Base-by-base conservation (phyloP, 2,113 vertebrate species). In the Triplophysa dalaica region DNA sequence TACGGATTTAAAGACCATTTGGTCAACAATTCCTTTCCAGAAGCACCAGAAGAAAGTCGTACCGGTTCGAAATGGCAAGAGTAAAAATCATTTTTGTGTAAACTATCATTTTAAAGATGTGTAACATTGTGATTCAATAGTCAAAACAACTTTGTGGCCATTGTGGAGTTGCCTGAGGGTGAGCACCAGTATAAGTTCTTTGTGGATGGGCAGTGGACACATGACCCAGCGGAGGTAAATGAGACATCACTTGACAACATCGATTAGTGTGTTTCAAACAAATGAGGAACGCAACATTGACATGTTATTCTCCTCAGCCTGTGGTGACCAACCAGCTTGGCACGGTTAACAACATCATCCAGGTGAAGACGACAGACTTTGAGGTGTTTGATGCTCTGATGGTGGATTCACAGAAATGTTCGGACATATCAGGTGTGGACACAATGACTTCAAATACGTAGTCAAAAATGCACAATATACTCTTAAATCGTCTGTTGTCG, bases 131-230 rank as follows among this genome's bases (percentile, higher is more conserved):
- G 33, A 7, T 81, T 85, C 29, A 76, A 12, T 82, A 99, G 98
- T 92, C 97, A 99, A 86, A 99, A 99, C 85, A 99, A 97, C 88
- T 99, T 99, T 81, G 97, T 97, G 84, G 95, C 96, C 11, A 98
- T 99, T 68, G 92, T 99, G 75, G 97, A 98, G 83, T 94, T 99
- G 80, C 98, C 98, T 0, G 98, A 99, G 87, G 98, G 98, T 38
- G 97, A 98, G 83, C 97, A 99, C 88, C 98, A 99, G 78, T 99
- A 99, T 89, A 99, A 99, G 87, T 99, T 99, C 89, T 95, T 95
- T 0, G 97, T 99, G 85, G 98, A 99, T 7, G 97, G 97, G 11
- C 96, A 97, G 90, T 99, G 98, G 98, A 99, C 96, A 0, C 96
- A 99, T 0, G 97, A 99, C 84, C 95, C 97, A 67, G 83, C 95